phyloP scores from a whole-genome alignment of 2,113 vertebrate genomes.

The Paramisgurnus dabryanus region DNA sequence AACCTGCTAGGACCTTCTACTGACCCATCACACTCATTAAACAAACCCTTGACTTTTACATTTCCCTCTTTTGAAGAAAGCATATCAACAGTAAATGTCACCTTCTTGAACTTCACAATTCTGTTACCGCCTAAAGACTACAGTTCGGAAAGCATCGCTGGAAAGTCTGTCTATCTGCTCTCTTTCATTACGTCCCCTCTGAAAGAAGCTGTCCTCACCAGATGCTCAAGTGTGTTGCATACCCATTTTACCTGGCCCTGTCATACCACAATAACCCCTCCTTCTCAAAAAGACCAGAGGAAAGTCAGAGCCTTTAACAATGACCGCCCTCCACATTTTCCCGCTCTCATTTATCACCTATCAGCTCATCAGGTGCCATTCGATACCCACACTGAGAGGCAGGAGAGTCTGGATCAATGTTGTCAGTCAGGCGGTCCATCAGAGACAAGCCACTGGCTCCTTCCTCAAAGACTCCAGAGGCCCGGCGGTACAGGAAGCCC shows the following conservation, averaged over 20 bases:
- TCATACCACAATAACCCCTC: slow-evolving; percentile 25
- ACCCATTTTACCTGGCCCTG: slow-evolving; percentile 37
- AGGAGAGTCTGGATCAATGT: slow-evolving; percentile 50
- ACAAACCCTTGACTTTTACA: neutral
- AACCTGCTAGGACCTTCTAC: neutral
- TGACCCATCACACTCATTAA: neutral
- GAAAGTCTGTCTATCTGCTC: slow-evolving; percentile 25
- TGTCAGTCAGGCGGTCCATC: slow-evolving; percentile 55
- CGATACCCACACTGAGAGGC: slow-evolving; percentile 53
- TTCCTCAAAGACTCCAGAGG: slow-evolving; percentile 34
- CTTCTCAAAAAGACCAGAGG: slow-evolving; percentile 27
- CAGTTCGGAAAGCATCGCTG: neutral
- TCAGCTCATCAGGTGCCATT: slow-evolving; percentile 56
- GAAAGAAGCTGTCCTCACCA: slow-evolving; percentile 60
- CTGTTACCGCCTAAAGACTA: neutral
- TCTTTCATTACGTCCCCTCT: slow-evolving; percentile 50
- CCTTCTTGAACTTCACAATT: slow-evolving; percentile 16
- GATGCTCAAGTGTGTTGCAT: slow-evolving; percentile 34
- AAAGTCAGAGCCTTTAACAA: slow-evolving; percentile 33
- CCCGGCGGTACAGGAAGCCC: slow-evolving; percentile 28
- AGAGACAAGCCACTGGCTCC: slow-evolving; percentile 47
- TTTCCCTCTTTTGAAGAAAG: neutral
- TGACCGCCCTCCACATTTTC: slow-evolving; percentile 31
- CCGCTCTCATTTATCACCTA: slow-evolving; percentile 56
- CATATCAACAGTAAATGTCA: neutral